Evolutionary conservation across 2,888 invertebrate species (phyloP).

Genomic region (Stenchaetothrips biformis): DNA sequence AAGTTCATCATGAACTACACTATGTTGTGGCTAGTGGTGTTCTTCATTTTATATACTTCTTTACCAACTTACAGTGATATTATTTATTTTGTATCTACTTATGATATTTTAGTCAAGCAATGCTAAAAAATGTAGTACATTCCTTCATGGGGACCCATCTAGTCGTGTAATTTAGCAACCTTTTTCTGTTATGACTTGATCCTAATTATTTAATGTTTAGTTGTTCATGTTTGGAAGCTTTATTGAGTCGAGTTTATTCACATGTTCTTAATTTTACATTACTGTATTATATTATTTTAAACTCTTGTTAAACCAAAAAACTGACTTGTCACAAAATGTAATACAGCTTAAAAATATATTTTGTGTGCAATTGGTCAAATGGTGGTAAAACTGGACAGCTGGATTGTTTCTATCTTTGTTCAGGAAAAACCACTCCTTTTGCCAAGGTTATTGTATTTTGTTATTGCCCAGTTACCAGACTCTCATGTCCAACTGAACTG

Average conservation of each 20-base stretch:
- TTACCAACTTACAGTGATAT: not conserved
- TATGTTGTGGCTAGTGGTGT: not conserved
- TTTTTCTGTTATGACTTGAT: not conserved
- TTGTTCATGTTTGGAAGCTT: not conserved
- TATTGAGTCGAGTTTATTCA: not conserved
- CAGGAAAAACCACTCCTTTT: too few relatives aligned
- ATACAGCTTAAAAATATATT: not conserved
- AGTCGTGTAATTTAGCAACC: not conserved
- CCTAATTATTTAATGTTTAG: not conserved
- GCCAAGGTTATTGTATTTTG: not conserved
- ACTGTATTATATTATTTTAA: not conserved
- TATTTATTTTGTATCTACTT: not conserved
- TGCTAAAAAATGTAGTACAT: not conserved
- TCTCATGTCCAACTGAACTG: not conserved
- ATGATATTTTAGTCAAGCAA: not conserved
- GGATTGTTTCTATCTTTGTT: not conserved
- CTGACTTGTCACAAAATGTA: not conserved
- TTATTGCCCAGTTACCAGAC: not conserved
- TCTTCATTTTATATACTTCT: not conserved
- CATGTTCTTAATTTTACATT: not conserved
- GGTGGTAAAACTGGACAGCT: not conserved
- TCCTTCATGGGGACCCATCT: slow-evolving; percentile 2
- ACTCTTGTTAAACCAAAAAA: not conserved
- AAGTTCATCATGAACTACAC: not conserved
- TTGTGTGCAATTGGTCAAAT: too few relatives aligned